Percentiles rank a stretch among this genome's conserved stretches.
Conservation (phyloP, 1,140 invertebrate genomes). For the Amphibalanus amphitrite region DNA sequence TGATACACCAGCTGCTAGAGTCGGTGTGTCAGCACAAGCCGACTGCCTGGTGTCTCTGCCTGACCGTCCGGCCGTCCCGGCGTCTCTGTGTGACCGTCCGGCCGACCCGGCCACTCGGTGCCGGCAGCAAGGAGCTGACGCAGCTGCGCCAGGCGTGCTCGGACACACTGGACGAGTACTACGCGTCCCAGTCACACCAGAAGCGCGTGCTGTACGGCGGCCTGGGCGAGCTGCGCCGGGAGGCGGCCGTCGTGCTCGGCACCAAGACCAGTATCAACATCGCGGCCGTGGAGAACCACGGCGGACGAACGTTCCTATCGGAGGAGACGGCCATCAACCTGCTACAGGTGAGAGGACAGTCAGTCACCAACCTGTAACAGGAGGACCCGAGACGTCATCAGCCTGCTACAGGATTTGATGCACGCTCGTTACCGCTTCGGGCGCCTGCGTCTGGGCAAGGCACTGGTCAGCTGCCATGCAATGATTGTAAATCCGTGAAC, state of each 20-base stretch:
- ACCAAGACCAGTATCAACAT: conserved; percentile 83
- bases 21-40: no score
- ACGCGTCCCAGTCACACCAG: conserved; percentile 83
- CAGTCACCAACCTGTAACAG: no score
- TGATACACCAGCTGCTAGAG: no score
- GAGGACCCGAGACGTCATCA: no score
- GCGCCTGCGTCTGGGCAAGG: no score
- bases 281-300: conserved; percentile 77
- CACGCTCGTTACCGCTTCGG: no score
- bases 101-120: not conserved
- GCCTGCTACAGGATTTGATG: no score
- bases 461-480: no score
- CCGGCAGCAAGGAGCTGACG: conserved; percentile 49
- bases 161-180: conserved; percentile 62
- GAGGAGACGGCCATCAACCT: conserved; percentile 89
- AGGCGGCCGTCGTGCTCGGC: conserved; percentile 82
- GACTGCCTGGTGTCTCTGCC: no score
- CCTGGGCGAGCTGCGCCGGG: conserved; percentile 77
- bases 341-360: conserved; percentile 31
- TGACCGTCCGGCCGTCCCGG: no score
- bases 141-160: conserved; percentile 56
- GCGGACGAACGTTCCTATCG: conserved; percentile 91
- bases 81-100: no score
- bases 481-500: no score
- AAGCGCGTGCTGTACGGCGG: conserved; percentile 65